phyloP scores from a whole-genome alignment of 1,140 invertebrate species.

The Apis cerana region DNA sequence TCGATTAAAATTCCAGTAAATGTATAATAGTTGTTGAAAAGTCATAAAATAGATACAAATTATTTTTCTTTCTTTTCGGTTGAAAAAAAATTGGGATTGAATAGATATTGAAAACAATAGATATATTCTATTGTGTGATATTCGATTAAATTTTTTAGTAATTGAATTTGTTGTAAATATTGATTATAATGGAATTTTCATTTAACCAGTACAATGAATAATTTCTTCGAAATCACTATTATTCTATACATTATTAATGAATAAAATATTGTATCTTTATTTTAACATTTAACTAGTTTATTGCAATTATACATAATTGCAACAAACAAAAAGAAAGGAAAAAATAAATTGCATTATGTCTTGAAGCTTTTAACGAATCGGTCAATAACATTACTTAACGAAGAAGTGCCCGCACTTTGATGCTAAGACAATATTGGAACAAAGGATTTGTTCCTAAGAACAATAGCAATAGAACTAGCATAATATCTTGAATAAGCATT shows the following conservation, averaged over 20 bases:
- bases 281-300: neutral
- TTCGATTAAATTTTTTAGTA: neutral
- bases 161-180: too few species aligned
- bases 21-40: neutral
- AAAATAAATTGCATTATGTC: neutral
- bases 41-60: neutral
- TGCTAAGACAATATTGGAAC: neutral
- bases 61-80: too few species aligned
- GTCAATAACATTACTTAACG: conserved; percentile 5
- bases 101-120: too few species aligned
- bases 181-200: too few species aligned
- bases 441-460: neutral
- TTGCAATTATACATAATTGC: too few species aligned
- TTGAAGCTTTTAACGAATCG: neutral
- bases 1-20: neutral
- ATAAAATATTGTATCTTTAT: neutral
- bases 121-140: neutral
- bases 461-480: neutral
- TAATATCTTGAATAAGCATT: neutral
- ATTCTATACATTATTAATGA: too few species aligned
- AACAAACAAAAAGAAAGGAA: conserved; percentile 1
- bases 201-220: too few species aligned
- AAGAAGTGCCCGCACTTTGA: neutral
- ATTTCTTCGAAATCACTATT: too few species aligned
- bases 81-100: too few species aligned